Percentiles rank a stretch among this genome's conserved stretches.
phyloP scores from a whole-genome alignment of 2,888 invertebrate species.

The Stenichneumon culpator region DNA sequence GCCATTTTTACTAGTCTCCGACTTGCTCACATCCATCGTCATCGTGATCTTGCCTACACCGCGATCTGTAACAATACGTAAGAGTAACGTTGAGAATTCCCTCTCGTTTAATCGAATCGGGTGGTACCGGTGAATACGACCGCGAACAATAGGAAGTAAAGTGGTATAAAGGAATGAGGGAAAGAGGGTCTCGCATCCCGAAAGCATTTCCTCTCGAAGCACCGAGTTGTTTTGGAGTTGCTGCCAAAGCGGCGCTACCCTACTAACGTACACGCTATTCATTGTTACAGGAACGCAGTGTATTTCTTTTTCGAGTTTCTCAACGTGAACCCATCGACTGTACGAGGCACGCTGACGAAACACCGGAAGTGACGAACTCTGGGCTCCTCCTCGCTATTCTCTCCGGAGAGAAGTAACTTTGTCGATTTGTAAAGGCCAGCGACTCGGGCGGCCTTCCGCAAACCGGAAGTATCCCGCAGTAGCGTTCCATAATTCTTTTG shows the following conservation, averaged over 20 bases:
- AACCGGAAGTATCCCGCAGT: slow-evolving; percentile 58
- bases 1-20: slow-evolving; percentile 87
- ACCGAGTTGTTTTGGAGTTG: slow-evolving; percentile 68
- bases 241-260: slow-evolving; percentile 58
- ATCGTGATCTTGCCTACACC: slow-evolving; percentile 87
- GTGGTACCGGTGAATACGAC: slow-evolving; percentile 20
- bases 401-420: slow-evolving; percentile 64
- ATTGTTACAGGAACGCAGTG: slow-evolving; percentile 45
- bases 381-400: slow-evolving; percentile 36
- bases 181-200: slow-evolving; percentile 51
- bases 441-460: neutral
- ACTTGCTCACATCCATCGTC: slow-evolving; percentile 96
- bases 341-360: slow-evolving; percentile 61
- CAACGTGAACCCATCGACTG: slow-evolving; percentile 27
- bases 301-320: slow-evolving; percentile 53
- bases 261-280: slow-evolving; percentile 58
- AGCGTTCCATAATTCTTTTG: slow-evolving; percentile 52
- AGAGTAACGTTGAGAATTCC: slow-evolving; percentile 18
- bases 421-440: slow-evolving; percentile 66
- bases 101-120: slow-evolving; percentile 32
- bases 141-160: slow-evolving; percentile 39
- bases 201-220: slow-evolving; percentile 61
- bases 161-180: slow-evolving; percentile 8
- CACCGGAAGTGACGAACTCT: slow-evolving; percentile 71
- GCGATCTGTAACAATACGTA: slow-evolving; percentile 78